A percentile compares a stretch with the other conserved stretches of the same genome.
phyloP scores from a whole-genome alignment of 2,113 vertebrate genomes.

The Triplophysa rosa region DNA sequence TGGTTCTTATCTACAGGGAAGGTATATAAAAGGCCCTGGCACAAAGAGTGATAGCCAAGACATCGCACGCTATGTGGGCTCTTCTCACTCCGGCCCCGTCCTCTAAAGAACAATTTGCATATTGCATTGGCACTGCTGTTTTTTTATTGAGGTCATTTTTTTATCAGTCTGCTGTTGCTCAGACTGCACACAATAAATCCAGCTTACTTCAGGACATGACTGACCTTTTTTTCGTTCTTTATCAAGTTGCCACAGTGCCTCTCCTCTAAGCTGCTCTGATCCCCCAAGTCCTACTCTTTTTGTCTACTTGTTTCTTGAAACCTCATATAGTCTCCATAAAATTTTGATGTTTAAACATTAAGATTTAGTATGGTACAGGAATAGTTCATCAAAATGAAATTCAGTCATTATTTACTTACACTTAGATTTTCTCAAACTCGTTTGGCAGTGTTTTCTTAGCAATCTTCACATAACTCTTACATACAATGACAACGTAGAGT shows the following conservation, averaged over 20 bases:
- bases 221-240: conserved; percentile 66
- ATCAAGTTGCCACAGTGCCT: conserved; percentile 61
- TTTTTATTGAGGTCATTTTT: conserved; percentile 68
- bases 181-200: conserved; percentile 66
- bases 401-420: no score
- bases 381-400: no score
- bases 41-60: conserved; percentile 69
- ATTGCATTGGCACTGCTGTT: conserved; percentile 67
- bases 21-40: conserved; percentile 67
- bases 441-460: no score
- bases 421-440: no score
- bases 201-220: conserved; percentile 65
- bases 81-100: conserved; percentile 52
- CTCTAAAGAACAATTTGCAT: conserved; percentile 73
- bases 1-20: conserved; percentile 64
- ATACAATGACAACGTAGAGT: no score
- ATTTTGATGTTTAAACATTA: conserved; percentile 2
- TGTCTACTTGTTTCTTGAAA: conserved; percentile 1
- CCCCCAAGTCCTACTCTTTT: conserved; percentile 7
- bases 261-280: conserved; percentile 11
- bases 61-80: conserved; percentile 56
- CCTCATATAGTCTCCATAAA: conserved; percentile 24
- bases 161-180: conserved; percentile 59
- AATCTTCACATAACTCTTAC: no score
- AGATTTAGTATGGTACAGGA: background rate